These are phyloP conservation scores for Misgurnus anguillicaudatus DNA, from an alignment of 2,113 vertebrate species.

Conservation along the genomic window DNA sequence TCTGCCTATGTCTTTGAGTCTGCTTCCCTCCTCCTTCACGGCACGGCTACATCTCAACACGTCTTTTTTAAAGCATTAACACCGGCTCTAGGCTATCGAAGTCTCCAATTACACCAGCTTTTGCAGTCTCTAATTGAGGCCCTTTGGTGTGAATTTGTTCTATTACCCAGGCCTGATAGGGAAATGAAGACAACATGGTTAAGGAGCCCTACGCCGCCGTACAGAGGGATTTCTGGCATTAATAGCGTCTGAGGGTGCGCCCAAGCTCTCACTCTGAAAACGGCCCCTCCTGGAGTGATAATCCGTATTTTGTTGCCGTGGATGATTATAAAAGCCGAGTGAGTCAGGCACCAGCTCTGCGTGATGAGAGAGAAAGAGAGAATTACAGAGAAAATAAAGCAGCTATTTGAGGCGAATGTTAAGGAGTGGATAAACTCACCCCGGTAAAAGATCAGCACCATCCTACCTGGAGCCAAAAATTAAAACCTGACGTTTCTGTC, in stretches of 20 bases:
- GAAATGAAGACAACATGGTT: conserved; percentile 75
- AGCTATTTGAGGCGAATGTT: conserved; percentile 8
- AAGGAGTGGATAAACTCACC: conserved; percentile 33
- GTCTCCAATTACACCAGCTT: conserved; percentile 77
- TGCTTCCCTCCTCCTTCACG: conserved; percentile 24
- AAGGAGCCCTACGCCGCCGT: conserved; percentile 65
- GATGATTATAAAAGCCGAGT: conserved; percentile 76
- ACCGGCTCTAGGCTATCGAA: conserved; percentile 67
- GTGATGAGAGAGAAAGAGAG: conserved; percentile 64
- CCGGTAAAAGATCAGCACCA: conserved; percentile 5
- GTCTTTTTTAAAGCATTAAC: conserved; percentile 32
- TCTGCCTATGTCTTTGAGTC: conserved; percentile 13
- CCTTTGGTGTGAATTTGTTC: conserved; percentile 78
- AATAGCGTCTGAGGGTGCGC: conserved; percentile 70
- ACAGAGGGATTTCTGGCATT: conserved; percentile 73
- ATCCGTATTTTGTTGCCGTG: conserved; percentile 78
- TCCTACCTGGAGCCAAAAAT: conserved; percentile 16
- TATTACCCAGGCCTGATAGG: conserved; percentile 70
- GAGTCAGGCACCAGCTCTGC: conserved; percentile 68
- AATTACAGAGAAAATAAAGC: conserved; percentile 27
- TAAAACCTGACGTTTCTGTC: conserved; percentile 4
- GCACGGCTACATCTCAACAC: conserved; percentile 23
- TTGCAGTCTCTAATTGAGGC: conserved; percentile 77
- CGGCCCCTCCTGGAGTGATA: conserved; percentile 69
- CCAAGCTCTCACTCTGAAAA: conserved; percentile 69